Evolutionary conservation across 2,113 vertebrate genomes (phyloP), one percentile per base, ranked within the genome.

Genomic region (Pachyramphus minor): DNA sequence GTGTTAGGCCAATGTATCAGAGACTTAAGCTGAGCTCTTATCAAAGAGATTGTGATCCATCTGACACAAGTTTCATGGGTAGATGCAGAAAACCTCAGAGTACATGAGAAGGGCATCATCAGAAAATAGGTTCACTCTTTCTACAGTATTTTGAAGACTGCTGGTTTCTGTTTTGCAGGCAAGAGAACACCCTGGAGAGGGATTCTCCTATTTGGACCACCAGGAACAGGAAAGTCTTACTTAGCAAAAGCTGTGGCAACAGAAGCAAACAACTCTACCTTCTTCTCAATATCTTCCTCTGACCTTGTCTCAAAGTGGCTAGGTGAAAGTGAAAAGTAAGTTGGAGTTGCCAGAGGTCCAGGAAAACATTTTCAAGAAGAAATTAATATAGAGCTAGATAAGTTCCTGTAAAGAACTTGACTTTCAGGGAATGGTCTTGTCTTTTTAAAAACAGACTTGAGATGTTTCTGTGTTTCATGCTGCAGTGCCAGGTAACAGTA

Each of bases 241-340:
- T 97, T 99, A 95, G 99, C 99, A 88, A 99, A 99, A 98, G 99
- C 99, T 66, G 99, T 99, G 49, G 99, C 99, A 2, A 99, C 99
- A 68, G 99, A 99, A 97, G 99, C 99, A 86, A 99, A 99, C 98
- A 99, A 99, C 96, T 99, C 99, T 30, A 99, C 99, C 4, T 99
- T 99, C 96, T 99, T 99, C 95, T 99, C 99, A 59, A 97, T 99
- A 92, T 99, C 99, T 45, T 99, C 99, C 7, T 99, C 99, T 89
- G 99, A 99, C 91, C 98, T 99, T 47, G 99, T 99, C 59, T 99
- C 99, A 63, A 99, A 99, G 96, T 99, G 99, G 99, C 96, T 99
- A n/a, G 99, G 99, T 75, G 99, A 99, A 97, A 99, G 99, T 97
- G 99, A 99, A 98, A 99, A 99, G 99, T 99, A 96, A 98, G 99